These are phyloP conservation scores for cattle (Bos taurus) DNA, from an alignment of 2,113 vertebrate genomes.

Conservation along the genomic window DNA sequence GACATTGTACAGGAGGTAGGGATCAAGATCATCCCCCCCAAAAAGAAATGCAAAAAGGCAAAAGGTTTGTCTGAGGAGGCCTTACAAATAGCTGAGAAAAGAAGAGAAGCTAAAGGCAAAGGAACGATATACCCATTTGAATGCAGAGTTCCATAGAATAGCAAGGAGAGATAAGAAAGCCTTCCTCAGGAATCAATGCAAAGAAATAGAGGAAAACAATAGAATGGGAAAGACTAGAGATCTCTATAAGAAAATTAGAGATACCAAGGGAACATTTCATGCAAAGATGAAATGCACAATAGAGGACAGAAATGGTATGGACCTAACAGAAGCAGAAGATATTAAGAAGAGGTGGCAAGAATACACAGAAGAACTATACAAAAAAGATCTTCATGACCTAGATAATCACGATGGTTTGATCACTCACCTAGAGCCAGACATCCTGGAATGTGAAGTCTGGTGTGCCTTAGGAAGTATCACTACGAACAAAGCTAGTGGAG, in stretches of 20 bases:
- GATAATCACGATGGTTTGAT: background rate
- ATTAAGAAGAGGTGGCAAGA: background rate
- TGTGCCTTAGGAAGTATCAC: background rate
- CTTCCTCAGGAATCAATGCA: background rate
- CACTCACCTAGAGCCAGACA: background rate
- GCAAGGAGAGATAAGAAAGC: background rate
- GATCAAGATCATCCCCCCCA: background rate
- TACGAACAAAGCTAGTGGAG: background rate
- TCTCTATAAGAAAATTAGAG: background rate
- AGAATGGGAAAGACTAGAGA: background rate
- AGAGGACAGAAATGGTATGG: background rate
- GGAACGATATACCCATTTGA: background rate
- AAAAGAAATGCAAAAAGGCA: background rate
- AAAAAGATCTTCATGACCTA: background rate
- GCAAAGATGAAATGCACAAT: background rate
- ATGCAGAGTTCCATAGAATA: background rate
- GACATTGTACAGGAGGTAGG: background rate
- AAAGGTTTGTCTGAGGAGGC: background rate
- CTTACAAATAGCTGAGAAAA: background rate
- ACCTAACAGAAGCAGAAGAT: background rate
- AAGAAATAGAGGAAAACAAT: background rate
- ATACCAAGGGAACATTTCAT: background rate
- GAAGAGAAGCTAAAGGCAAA: background rate
- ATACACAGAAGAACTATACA: background rate
- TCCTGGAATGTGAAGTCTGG: background rate